These are phyloP conservation scores for Psettodes erumei DNA, from an alignment of 2,113 vertebrate genomes.

Conservation along the genomic window DNA sequence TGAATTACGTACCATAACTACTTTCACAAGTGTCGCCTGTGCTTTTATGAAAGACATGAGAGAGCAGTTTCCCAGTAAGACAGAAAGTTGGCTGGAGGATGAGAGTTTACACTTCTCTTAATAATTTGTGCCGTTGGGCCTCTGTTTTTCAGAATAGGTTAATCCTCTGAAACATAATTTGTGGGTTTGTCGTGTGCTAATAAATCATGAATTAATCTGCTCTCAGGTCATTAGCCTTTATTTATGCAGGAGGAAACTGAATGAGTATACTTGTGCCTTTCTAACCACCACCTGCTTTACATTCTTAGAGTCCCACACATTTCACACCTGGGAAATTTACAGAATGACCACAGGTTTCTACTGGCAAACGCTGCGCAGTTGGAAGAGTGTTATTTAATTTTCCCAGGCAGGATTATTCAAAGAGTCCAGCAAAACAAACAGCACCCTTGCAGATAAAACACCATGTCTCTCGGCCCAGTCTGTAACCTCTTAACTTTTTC, in stretches of 20 bases:
- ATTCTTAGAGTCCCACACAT: conserved; percentile 12
- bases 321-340: conserved; percentile 17
- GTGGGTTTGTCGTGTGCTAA: neutral
- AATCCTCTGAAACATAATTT: conserved; percentile 46
- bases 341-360: neutral
- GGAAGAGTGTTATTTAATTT: neutral
- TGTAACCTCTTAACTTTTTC: neutral
- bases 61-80: conserved; percentile 19
- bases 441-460: neutral
- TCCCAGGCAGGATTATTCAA: neutral
- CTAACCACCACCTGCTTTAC: conserved; percentile 4
- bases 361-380: neutral
- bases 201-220: conserved; percentile 44
- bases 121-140: conserved; percentile 32
- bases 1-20: conserved; percentile 25
- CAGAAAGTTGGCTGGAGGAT: conserved; percentile 36
- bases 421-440: neutral
- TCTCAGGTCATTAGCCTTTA: conserved; percentile 33
- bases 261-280: conserved; percentile 18
- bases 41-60: conserved; percentile 47
- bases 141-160: conserved; percentile 44
- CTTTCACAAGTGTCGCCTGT: conserved; percentile 51
- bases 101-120: conserved; percentile 59
- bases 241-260: conserved; percentile 52
- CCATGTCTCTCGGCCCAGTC: neutral